Base-by-base conservation (phyloP, 1,140 invertebrate species). In the Apis dorsata region DNA sequence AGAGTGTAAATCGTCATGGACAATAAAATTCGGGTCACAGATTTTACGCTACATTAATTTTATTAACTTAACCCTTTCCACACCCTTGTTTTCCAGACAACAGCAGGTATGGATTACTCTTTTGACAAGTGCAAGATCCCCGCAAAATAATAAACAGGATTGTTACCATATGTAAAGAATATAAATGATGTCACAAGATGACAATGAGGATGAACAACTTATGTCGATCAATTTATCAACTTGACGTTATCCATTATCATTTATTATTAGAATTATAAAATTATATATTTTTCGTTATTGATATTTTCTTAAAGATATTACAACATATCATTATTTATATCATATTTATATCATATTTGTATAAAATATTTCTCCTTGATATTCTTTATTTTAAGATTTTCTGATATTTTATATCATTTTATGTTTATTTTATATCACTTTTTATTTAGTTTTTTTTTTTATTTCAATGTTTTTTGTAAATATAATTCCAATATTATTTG, bases 41-140 rank as follows among this genome's bases (percentile, higher is more conserved):
- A 1, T 78, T 85, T 81, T n/a, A 81, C 68, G 73, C 59, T 53
- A 11, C 44, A 72, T 82, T 85, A 82, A 82, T 72, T 81, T 65
- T 44, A 76, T 77, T 53, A 53, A 51, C 83, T 57, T 19, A 59
- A 77, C 59, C 73, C 72, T 69, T 72, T 72, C 28, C 51, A 28
- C 12, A 44, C 81, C 53, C 72, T 69, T 85, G 63, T 70, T 55
- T 57, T 59, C 59, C 51, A 49, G 12, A 49, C n/a, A 76, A 88
- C 87, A 88, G 86, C 83, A 88, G 87, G 86, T 85, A 77, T 59
- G 80, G 87, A 85, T 88, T 83, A 83, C 72, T 66, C 87, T 85
- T 83, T 69, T 62, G 76, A 77, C 68, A 80, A 85, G 84, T 76
- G 79, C 44, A 60, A 34, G 49, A 57, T 49, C 86, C 77, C 80